A percentile compares a stretch with the other conserved stretches of the same genome.
These are phyloP conservation scores for Cephus cinctus DNA, from an alignment of 1,140 invertebrate genomes.

Conservation along the genomic window DNA sequence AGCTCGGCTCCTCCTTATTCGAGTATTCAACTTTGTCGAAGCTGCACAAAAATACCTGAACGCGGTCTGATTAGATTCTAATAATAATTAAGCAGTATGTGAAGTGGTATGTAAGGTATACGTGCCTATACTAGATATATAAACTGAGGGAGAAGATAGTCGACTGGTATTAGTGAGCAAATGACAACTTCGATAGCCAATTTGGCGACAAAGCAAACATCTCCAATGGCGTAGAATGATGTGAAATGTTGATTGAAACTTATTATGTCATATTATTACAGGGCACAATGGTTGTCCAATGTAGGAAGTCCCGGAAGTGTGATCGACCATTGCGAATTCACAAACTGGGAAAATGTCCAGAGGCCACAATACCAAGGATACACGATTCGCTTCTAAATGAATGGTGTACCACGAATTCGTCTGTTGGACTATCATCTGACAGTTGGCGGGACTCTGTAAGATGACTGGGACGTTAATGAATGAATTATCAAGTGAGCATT, in stretches of 20 bases:
- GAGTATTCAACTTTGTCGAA: too few species aligned
- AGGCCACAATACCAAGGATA: constrained; percentile 78
- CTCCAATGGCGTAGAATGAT: constrained; percentile 3
- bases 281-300: constrained; percentile 79
- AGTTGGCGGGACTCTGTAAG: too few species aligned
- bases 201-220: constrained; percentile 16
- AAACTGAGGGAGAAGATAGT: constrained; percentile 10
- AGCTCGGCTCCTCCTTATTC: too few species aligned
- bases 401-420: too few species aligned
- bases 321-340: constrained; percentile 79
- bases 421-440: too few species aligned
- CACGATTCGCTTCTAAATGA: constrained; percentile 75
- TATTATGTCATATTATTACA: too few species aligned
- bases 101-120: neutral
- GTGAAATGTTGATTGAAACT: neutral
- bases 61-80: constrained; percentile 37
- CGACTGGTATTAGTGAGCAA: constrained; percentile 14
- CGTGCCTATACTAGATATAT: constrained; percentile 5
- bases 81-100: constrained; percentile 32
- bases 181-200: constrained; percentile 17
- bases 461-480: too few species aligned
- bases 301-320: constrained; percentile 82
- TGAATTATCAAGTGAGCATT: too few species aligned
- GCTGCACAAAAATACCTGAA: constrained; percentile 24
- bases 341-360: constrained; percentile 78